Base-by-base conservation (phyloP, 2,888 invertebrate species). In the Mamestra brassicae region DNA sequence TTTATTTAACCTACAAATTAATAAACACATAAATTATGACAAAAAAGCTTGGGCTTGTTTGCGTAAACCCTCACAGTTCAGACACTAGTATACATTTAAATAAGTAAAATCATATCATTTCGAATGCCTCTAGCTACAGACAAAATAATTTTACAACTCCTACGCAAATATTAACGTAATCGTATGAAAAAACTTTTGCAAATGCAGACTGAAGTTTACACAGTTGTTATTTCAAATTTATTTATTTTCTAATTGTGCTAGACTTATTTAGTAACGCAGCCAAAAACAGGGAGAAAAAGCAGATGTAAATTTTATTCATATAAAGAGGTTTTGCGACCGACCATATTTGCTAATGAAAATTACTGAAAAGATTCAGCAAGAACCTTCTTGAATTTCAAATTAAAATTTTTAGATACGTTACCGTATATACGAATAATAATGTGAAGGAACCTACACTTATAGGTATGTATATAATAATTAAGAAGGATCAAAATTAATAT, bases 271-370 rank as follows among this genome's bases (percentile, higher is more conserved):
- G 66, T 77, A 83, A 85, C 81, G 84, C 84, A 85, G 84, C 83
- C 73, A 85, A 81, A 42, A 80, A 76, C 77, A 73, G 80, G 55
- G 81, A 83, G 81, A 76, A 79, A 85, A 90, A 90, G 81, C 87
- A 90, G 88, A 92, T 92, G 92, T 89, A 88, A 92, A 92, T 92
- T 92, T 91, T 91, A 92, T 92, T 92, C 91, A 91, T 90, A 84
- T 78, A 84, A 77, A 85, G 84, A 85, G 85, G 79, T 83, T 82
- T 76, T 57, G 55, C 45, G 83, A 81, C 82, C 86, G 76, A 85
- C 88, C 88, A 90, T 89, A 89, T 91, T 91, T 89, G 87, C 85
- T 90, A 90, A 91, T 90, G 89, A 91, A 90, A 89, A 90, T 90
- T 90, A 87, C 86, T 80, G 83, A 81, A 85, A 86, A 89, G 82